phyloP scores from a whole-genome alignment of 1,140 invertebrate species.

The Hycleus cichorii region DNA sequence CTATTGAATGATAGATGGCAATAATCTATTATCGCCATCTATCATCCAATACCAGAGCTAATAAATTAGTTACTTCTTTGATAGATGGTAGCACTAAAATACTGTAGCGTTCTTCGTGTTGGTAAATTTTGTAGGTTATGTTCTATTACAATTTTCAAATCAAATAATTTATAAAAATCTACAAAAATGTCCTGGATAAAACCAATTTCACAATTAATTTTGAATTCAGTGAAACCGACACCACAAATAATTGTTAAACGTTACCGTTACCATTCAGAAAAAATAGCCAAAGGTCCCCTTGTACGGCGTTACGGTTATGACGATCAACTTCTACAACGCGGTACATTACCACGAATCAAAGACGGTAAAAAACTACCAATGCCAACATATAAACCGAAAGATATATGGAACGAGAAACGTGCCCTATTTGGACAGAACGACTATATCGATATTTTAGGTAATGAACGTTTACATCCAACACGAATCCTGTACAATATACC shows the following conservation, averaged over 20 bases:
- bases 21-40: too few relatives aligned
- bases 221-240: too few relatives aligned
- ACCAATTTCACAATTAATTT: too few relatives aligned
- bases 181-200: too few relatives aligned
- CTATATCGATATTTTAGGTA: conserved; percentile 91
- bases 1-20: too few relatives aligned
- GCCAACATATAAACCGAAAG: conserved; percentile 62
- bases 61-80: too few relatives aligned
- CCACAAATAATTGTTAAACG: conserved; percentile 26
- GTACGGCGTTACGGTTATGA: conserved; percentile 62
- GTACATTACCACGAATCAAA: conserved; percentile 57
- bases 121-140: too few relatives aligned
- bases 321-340: conserved; percentile 56
- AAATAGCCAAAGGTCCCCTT: conserved; percentile 50
- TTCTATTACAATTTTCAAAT: too few relatives aligned
- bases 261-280: conserved; percentile 62
- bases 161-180: too few relatives aligned
- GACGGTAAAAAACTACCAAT: conserved; percentile 50
- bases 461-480: conserved; percentile 71
- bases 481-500: conserved; percentile 78
- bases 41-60: too few relatives aligned
- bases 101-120: too few relatives aligned
- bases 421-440: conserved; percentile 93
- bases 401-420: conserved; percentile 66
- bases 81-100: too few relatives aligned